phyloP scores from a whole-genome alignment of 2,113 vertebrate genomes.

The Benitochromis conjunctus region DNA sequence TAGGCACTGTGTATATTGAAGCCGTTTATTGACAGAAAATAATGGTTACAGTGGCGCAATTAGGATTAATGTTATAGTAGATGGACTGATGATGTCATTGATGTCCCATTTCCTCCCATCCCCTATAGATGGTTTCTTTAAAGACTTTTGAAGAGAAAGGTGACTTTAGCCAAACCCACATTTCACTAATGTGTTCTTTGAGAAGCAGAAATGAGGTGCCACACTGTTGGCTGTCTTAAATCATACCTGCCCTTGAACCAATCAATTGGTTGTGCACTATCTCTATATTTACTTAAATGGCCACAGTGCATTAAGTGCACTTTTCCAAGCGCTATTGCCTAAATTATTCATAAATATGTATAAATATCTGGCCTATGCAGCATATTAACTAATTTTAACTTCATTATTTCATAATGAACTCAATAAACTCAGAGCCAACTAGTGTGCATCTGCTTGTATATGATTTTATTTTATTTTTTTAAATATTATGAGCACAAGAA shows the following conservation, averaged over 20 bases:
- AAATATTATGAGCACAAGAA: background rate
- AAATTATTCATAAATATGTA: background rate
- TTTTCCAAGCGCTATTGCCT: background rate
- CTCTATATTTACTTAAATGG: background rate
- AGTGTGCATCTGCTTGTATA: background rate
- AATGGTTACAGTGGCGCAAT: constrained; percentile 30
- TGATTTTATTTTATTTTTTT: background rate
- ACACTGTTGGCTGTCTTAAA: background rate
- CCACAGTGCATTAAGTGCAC: background rate
- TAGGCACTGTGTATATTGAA: constrained; percentile 26
- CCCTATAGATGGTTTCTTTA: background rate
- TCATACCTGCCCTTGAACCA: background rate
- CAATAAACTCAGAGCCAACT: background rate
- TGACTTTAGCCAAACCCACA: background rate
- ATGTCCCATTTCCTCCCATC: background rate
- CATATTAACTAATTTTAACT: background rate
- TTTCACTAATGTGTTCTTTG: background rate
- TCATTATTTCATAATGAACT: background rate
- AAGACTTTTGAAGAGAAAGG: background rate
- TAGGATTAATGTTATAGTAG: constrained; percentile 44
- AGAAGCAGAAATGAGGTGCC: background rate
- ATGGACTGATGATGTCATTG: constrained; percentile 21
- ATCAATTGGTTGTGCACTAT: background rate
- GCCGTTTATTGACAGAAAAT: constrained; percentile 52
- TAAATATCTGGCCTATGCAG: background rate